Evolutionary conservation across 2,888 invertebrate genomes (phyloP).

Genomic region (Andrena hattorfiana): DNA sequence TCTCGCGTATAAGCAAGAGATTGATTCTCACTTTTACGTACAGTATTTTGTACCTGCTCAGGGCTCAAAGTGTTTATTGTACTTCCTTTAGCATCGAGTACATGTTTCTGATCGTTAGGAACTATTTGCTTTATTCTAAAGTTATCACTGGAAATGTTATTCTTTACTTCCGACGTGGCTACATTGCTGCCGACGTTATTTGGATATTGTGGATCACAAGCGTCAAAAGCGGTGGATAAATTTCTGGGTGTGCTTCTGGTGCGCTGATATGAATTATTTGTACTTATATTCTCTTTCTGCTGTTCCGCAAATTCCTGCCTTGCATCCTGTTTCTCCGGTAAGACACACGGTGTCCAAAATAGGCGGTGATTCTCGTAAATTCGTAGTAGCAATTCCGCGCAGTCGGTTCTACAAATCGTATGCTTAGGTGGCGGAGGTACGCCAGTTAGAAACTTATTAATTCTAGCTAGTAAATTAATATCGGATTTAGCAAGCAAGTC

Average conservation of each 20-base stretch:
- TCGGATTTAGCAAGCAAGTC: slow-evolving; percentile 82
- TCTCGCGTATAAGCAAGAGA: slow-evolving; percentile 61
- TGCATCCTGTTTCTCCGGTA: slow-evolving; percentile 37
- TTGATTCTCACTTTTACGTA: slow-evolving; percentile 6
- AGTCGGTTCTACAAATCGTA: slow-evolving; percentile 89
- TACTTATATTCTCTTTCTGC: slow-evolving; percentile 49
- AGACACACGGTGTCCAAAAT: slow-evolving; percentile 82
- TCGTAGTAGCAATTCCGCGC: slow-evolving; percentile 88
- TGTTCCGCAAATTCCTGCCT: slow-evolving; percentile 35
- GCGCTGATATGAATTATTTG: slow-evolving; percentile 63
- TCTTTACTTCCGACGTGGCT: slow-evolving; percentile 22
- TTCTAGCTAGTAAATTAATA: slow-evolving; percentile 82
- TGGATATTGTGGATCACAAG: slow-evolving; percentile 71
- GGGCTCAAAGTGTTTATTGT: slow-evolving; percentile 11
- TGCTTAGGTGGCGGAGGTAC: slow-evolving; percentile 91
- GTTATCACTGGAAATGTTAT: slow-evolving; percentile 36
- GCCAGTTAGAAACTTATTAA: slow-evolving; percentile 89
- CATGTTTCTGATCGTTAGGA: slow-evolving; percentile 39
- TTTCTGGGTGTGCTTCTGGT: slow-evolving; percentile 73
- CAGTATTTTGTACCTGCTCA: slow-evolving; percentile 16
- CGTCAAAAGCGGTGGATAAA: slow-evolving; percentile 79
- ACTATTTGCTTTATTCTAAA: slow-evolving; percentile 44
- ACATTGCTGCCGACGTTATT: slow-evolving; percentile 46
- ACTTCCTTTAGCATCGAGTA: slow-evolving; percentile 8
- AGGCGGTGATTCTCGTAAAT: slow-evolving; percentile 87